Conservation (phyloP, 64 coral and sea anemone species). For the Dendrophyllia cribrosa region DNA sequence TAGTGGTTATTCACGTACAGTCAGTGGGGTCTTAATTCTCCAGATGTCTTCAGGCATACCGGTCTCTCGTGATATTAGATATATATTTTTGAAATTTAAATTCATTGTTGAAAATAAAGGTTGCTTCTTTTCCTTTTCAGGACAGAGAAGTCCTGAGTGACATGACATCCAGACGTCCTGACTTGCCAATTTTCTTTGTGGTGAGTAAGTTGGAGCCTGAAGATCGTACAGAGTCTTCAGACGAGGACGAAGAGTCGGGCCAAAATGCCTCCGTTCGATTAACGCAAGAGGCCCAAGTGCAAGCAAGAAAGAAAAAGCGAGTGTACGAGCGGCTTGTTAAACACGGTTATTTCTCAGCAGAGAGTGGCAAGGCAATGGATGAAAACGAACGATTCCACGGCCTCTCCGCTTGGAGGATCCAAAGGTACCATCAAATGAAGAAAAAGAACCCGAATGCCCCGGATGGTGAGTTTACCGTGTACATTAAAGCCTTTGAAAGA, state of each 20-base stretch:
- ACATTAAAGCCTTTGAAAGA: constrained; percentile 60
- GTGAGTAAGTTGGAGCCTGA: constrained; percentile 65
- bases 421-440: constrained; percentile 23
- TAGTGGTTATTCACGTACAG: too few species aligned
- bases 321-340: constrained; percentile 65
- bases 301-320: constrained; percentile 48
- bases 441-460: constrained; percentile 38
- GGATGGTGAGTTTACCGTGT: neutral
- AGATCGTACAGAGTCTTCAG: constrained; percentile 50
- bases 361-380: neutral
- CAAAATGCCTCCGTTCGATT: neutral
- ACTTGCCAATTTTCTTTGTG: constrained; percentile 64
- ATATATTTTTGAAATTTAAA: too few species aligned
- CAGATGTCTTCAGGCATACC: too few species aligned
- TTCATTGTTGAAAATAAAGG: too few species aligned
- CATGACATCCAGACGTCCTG: neutral
- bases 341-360: constrained; percentile 20
- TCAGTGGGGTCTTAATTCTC: too few species aligned
- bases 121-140: neutral
- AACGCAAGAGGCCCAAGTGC: constrained; percentile 5
- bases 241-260: constrained; percentile 58
- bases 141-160: constrained; percentile 54
- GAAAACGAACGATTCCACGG: constrained; percentile 57
- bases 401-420: constrained; percentile 65
- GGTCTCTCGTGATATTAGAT: too few species aligned